Percentiles rank a stretch among this genome's conserved stretches.
Evolutionary conservation across 1,140 invertebrate genomes (phyloP).

Genomic region (Hyposmocoma kahamanoa): DNA sequence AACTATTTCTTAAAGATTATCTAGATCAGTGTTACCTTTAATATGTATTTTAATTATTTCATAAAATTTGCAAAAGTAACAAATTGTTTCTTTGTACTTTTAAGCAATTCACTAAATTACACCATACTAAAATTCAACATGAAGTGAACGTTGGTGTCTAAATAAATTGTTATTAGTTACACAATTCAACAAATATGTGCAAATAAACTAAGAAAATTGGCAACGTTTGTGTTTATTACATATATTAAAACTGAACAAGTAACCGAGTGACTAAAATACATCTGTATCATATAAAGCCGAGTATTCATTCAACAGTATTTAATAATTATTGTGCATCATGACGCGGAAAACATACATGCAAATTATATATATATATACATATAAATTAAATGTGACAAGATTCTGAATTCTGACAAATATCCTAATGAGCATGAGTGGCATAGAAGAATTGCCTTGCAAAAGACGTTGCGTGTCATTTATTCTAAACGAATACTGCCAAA

Average conservation of each 20-base stretch:
- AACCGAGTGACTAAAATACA: slow-evolving; percentile 68
- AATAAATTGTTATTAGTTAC: slow-evolving; percentile 72
- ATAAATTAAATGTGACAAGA: too few species aligned
- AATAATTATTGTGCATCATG: too few species aligned
- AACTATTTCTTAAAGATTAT: slow-evolving; percentile 68
- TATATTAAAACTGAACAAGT: slow-evolving; percentile 64
- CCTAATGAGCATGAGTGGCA: too few species aligned
- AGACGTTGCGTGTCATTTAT: too few species aligned
- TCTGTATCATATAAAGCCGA: too few species aligned
- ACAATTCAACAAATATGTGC: slow-evolving; percentile 72
- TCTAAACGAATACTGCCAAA: too few species aligned
- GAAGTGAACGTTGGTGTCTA: slow-evolving; percentile 62
- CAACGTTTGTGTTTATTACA: slow-evolving; percentile 63
- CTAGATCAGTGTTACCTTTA: slow-evolving; percentile 56
- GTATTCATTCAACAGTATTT: too few species aligned
- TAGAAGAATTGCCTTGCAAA: too few species aligned
- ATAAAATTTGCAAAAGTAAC: slow-evolving; percentile 76
- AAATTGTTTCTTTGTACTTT: slow-evolving; percentile 75
- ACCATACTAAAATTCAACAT: slow-evolving; percentile 70
- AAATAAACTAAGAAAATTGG: slow-evolving; percentile 72
- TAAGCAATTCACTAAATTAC: slow-evolving; percentile 75
- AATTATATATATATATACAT: too few species aligned
- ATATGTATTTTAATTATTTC: slow-evolving; percentile 68
- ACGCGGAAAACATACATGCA: too few species aligned
- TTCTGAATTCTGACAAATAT: too few species aligned